Evolutionary conservation across 2,797 vertebrate genomes (phyloP).

Genomic region (Alosa sapidissima): DNA sequence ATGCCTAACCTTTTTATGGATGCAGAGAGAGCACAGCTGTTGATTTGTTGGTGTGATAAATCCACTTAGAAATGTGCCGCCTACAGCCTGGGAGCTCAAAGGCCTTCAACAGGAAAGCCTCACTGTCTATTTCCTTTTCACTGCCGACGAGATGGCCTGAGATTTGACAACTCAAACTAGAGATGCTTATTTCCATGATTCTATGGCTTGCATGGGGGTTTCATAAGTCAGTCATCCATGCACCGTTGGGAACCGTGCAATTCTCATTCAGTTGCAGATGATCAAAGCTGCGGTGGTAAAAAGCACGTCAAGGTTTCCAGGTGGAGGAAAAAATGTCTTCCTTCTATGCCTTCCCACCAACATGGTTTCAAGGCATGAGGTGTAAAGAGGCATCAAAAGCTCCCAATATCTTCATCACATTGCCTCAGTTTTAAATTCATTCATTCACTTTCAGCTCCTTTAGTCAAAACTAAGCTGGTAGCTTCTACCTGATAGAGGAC

Average conservation of each 20-base stretch:
- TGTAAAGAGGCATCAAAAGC: neutral
- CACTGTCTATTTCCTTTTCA: neutral
- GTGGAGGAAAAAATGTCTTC: neutral
- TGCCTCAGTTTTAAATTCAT: neutral
- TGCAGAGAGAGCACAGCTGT: conserved; percentile 38
- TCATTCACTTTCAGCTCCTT: no score
- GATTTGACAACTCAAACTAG: neutral
- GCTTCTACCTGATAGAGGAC: no score
- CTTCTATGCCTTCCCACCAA: neutral
- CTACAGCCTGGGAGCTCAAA: conserved; percentile 26
- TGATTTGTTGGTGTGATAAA: conserved; percentile 31
- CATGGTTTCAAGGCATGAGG: neutral
- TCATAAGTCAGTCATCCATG: neutral
- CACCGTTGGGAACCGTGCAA: neutral
- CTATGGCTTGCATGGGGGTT: neutral
- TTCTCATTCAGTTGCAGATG: neutral
- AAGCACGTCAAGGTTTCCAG: conserved; percentile 4
- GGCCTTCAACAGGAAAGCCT: neutral
- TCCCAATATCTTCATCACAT: neutral
- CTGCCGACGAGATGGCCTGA: neutral
- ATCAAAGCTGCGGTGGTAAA: neutral
- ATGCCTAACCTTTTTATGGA: conserved; percentile 48
- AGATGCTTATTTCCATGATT: conserved; percentile 4
- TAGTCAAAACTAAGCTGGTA: no score
- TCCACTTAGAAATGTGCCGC: neutral